Percentiles rank a stretch among this genome's conserved stretches.
phyloP scores from a whole-genome alignment of 2,113 vertebrate genomes.

The Oreochromis aureus region DNA sequence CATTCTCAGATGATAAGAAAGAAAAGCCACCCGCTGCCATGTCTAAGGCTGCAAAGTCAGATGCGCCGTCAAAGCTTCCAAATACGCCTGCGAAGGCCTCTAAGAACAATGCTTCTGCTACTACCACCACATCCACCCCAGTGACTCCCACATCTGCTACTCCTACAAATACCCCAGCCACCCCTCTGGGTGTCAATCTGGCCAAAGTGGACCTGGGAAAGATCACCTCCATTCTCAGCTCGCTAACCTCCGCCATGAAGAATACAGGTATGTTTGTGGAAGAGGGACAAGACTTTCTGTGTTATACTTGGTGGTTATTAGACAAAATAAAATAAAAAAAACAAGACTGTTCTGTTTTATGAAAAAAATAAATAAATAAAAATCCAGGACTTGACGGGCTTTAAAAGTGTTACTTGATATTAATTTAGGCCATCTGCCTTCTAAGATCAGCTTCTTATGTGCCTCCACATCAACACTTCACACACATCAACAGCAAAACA shows the following conservation, averaged over 20 bases:
- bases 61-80: conserved; percentile 37
- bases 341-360: neutral
- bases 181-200: conserved; percentile 81
- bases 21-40: conserved; percentile 66
- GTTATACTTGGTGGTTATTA: neutral
- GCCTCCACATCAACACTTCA: neutral
- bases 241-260: conserved; percentile 94
- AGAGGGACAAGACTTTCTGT: neutral
- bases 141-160: conserved; percentile 43
- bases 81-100: conserved; percentile 18
- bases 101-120: conserved; percentile 16
- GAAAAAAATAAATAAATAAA: neutral
- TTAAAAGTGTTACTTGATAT: neutral
- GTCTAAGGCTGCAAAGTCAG: conserved; percentile 52
- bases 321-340: neutral
- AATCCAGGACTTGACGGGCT: neutral
- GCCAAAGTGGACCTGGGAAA: conserved; percentile 97
- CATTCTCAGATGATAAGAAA: conserved; percentile 79
- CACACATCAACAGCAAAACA: neutral
- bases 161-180: conserved; percentile 38
- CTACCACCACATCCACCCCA: conserved; percentile 27
- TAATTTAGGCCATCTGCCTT: neutral
- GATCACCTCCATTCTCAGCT: conserved; percentile 97
- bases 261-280: conserved; percentile 80
- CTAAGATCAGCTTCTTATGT: neutral